Conservation (phyloP, 2,888 invertebrate genomes). For the Drosophila silvestris region DNA sequence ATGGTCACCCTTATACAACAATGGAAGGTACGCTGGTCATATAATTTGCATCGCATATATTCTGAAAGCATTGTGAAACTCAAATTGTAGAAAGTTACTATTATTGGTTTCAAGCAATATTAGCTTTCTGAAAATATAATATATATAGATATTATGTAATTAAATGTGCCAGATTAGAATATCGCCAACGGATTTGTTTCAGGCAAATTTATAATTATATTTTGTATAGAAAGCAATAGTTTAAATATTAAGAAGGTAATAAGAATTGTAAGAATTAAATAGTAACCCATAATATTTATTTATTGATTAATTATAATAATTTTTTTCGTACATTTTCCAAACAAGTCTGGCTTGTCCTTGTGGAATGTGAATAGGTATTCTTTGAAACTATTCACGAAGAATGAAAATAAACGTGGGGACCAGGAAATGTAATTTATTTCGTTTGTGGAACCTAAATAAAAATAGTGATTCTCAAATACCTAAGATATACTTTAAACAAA, state of each 20-base stretch:
- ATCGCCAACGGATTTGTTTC: background rate
- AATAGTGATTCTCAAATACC: background rate
- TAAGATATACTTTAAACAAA: background rate
- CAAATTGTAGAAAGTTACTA: background rate
- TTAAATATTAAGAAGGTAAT: background rate
- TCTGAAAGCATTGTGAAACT: background rate
- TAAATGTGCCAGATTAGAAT: background rate
- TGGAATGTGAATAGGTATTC: background rate
- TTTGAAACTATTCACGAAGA: background rate
- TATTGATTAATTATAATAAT: background rate
- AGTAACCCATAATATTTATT: background rate
- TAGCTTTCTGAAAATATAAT: background rate
- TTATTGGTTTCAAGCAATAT: background rate
- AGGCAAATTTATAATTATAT: background rate
- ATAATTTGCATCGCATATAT: background rate
- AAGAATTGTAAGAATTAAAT: background rate
- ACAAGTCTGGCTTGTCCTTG: background rate
- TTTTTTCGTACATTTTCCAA: background rate
- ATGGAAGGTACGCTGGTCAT: background rate
- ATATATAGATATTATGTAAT: background rate
- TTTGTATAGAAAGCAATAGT: background rate
- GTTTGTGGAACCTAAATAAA: background rate
- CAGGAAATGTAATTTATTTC: background rate
- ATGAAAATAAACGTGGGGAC: background rate
- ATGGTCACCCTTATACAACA: constrained; percentile 23